A percentile compares a stretch with the other conserved stretches of the same genome.
phyloP scores from a whole-genome alignment of 2,888 invertebrate genomes.

The Drosophila robusta region DNA sequence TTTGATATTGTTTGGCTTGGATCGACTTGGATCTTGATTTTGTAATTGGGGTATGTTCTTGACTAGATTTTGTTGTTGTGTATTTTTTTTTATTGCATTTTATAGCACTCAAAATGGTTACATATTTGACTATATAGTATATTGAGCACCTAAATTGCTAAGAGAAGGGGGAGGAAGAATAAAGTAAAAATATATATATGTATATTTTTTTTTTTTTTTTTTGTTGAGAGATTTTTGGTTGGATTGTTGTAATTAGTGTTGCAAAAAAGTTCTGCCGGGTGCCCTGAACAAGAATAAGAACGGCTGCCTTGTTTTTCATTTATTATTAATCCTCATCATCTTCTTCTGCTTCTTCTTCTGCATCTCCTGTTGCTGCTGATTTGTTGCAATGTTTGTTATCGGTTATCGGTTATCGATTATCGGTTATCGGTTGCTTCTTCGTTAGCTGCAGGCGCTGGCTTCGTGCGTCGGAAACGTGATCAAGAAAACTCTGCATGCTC shows the following conservation, averaged over 20 bases:
- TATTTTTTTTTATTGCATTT: constrained; percentile 62
- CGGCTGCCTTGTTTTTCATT: constrained; percentile 46
- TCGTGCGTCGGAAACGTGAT: constrained; percentile 71
- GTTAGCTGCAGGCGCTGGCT: constrained; percentile 33
- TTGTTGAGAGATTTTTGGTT: constrained; percentile 53
- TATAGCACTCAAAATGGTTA: constrained; percentile 74
- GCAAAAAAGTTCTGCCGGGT: constrained; percentile 68
- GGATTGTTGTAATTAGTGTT: constrained; percentile 83
- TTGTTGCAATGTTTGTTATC: constrained; percentile 24
- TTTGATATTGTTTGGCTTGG: constrained; percentile 16
- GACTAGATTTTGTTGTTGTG: constrained; percentile 48
- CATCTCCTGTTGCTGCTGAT: constrained; percentile 35
- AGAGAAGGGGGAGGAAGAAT: constrained; percentile 84
- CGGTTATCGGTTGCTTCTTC: constrained; percentile 24
- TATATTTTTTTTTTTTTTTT: constrained; percentile 64
- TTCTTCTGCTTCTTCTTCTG: constrained; percentile 23
- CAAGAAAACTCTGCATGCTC: constrained; percentile 82
- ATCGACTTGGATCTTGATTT: constrained; percentile 31
- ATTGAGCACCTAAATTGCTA: constrained; percentile 85
- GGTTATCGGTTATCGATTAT: constrained; percentile 26
- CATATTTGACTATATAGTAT: constrained; percentile 77
- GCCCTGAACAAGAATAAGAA: constrained; percentile 50
- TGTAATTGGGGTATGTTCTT: constrained; percentile 45
- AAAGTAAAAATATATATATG: constrained; percentile 84
- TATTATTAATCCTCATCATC: constrained; percentile 26